Evolutionary conservation across 1,140 invertebrate genomes (phyloP).

Genomic region (Bombus pascuorum): DNA sequence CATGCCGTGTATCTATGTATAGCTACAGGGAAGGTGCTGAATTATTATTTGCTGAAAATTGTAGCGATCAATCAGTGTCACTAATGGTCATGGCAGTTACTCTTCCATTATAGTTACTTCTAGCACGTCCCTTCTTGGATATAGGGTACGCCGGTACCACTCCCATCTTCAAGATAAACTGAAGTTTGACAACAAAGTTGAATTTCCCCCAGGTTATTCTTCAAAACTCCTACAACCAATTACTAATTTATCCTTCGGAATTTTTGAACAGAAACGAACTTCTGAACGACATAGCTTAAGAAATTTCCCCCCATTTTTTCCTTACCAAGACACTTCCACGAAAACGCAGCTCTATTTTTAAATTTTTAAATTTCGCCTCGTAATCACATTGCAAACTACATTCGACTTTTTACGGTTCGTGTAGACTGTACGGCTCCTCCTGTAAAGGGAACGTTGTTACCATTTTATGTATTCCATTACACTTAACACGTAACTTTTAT

Average conservation of each 20-base stretch:
- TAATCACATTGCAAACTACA: background rate
- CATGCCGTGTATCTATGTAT: too few species aligned
- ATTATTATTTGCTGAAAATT: background rate
- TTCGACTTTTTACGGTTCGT: background rate
- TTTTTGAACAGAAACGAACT: background rate
- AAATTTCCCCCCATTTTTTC: background rate
- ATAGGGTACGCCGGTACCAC: background rate
- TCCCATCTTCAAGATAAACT: background rate
- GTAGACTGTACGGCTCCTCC: too few species aligned
- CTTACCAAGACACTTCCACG: background rate
- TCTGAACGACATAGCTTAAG: background rate
- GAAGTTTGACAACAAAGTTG: slow-evolving; percentile 4
- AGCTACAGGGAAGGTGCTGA: too few species aligned
- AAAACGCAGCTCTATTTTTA: background rate
- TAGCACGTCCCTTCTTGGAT: background rate
- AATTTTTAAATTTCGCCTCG: background rate
- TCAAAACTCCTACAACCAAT: background rate
- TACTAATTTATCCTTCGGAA: background rate
- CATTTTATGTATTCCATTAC: too few species aligned
- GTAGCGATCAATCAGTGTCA: background rate
- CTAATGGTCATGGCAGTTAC: background rate
- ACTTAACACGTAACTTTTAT: background rate
- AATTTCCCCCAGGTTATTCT: background rate
- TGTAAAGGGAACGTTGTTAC: too few species aligned
- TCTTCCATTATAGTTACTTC: background rate